Evolutionary conservation across 2,113 vertebrate genomes (phyloP).

Genomic region (Chiloscyllium plagiosum): DNA sequence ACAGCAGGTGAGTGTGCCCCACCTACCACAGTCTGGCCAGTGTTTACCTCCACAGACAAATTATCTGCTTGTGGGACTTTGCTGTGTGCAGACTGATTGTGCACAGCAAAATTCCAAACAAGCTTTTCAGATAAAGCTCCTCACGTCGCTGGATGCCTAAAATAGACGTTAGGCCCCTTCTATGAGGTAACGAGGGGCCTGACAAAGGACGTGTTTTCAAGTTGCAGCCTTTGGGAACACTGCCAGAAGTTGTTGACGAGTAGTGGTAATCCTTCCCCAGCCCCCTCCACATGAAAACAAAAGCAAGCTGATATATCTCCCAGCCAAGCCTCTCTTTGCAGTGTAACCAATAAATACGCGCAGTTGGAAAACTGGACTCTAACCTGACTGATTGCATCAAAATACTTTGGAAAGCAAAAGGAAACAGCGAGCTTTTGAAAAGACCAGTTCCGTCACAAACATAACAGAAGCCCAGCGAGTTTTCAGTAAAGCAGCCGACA

Average conservation of each 20-base stretch:
- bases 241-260: background rate
- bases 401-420: background rate
- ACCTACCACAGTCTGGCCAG: too few species aligned
- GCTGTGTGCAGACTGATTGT: background rate
- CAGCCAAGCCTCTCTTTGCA: background rate
- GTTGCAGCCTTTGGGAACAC: background rate
- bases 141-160: background rate
- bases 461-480: too few species aligned
- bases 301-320: background rate
- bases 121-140: background rate
- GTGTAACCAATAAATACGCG: background rate
- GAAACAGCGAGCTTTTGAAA: background rate
- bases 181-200: background rate
- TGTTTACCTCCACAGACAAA: too few species aligned
- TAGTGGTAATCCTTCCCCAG: background rate
- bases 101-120: too few species aligned
- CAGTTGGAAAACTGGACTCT: background rate
- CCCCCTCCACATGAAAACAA: background rate
- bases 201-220: background rate
- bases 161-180: background rate
- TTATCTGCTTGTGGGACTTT: background rate
- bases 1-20: too few species aligned
- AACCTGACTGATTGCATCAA: background rate
- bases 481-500: background rate
- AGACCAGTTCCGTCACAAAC: background rate